These are phyloP conservation scores for Patella depressa DNA, from an alignment of 2,888 invertebrate genomes.

Conservation along the genomic window DNA sequence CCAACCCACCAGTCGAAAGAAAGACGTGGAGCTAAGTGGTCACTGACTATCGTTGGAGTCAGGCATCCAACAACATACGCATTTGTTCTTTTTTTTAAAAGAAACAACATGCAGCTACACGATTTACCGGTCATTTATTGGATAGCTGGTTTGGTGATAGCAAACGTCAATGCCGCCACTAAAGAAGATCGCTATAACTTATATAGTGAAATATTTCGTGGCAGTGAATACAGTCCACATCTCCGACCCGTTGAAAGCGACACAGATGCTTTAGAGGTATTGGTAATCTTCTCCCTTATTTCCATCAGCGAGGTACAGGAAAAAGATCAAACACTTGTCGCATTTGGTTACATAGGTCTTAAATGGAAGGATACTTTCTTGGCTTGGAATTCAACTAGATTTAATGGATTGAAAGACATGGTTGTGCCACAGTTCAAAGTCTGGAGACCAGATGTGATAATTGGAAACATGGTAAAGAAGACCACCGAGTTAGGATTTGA, in stretches of 20 bases:
- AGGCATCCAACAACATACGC: too few relatives aligned
- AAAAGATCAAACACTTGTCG: background rate
- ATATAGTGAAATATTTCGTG: too few relatives aligned
- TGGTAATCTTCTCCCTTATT: background rate
- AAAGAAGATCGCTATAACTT: too few relatives aligned
- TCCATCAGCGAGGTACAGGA: background rate
- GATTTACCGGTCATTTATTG: too few relatives aligned
- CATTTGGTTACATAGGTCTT: background rate
- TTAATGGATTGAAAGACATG: background rate
- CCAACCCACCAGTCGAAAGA: too few relatives aligned
- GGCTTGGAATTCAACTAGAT: background rate
- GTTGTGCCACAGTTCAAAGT: background rate
- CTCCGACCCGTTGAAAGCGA: background rate
- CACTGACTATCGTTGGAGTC: too few relatives aligned
- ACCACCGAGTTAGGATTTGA: background rate
- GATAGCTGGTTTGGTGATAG: too few relatives aligned
- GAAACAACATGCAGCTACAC: too few relatives aligned
- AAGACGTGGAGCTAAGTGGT: too few relatives aligned
- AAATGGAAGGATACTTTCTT: background rate
- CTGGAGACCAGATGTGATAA: background rate
- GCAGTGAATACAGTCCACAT: background rate
- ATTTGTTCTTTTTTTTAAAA: too few relatives aligned
- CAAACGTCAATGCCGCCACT: too few relatives aligned
- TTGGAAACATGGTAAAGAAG: background rate
- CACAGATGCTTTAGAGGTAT: background rate